Percentiles rank a stretch among this genome's conserved stretches.
These are phyloP conservation scores for Phallusia fumigata DNA, from an alignment of 23 tunicate genomes.

Conservation along the genomic window DNA sequence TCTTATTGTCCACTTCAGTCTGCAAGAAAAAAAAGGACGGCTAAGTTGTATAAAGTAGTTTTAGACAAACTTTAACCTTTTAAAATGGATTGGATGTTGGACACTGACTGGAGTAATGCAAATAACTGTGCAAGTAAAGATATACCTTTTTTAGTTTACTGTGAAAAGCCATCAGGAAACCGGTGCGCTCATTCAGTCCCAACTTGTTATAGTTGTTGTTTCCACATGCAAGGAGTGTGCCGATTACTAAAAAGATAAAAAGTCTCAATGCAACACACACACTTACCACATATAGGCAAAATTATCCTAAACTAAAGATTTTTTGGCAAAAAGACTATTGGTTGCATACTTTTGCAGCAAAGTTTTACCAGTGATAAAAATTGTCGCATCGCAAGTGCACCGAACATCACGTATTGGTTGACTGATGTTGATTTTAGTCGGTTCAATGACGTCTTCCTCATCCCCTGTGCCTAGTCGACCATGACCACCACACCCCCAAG, in stretches of 20 bases:
- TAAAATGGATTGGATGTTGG: background rate
- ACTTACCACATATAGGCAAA: background rate
- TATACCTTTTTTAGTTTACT: conserved; percentile 66
- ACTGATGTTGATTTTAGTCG: conserved; percentile 45
- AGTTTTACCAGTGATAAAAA: conserved; percentile 80
- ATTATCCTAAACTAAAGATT: background rate
- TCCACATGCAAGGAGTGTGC: conserved; percentile 92
- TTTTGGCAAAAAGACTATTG: no score
- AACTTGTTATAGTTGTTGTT: conserved; percentile 85
- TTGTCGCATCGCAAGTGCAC: conserved; percentile 70
- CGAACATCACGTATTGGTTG: conserved; percentile 72
- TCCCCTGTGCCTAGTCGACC: conserved; percentile 72
- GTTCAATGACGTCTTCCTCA: conserved; percentile 48
- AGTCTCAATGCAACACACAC: background rate
- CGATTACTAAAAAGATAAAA: conserved; percentile 39
- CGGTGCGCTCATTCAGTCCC: conserved; percentile 87
- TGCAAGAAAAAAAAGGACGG: conserved; percentile 12
- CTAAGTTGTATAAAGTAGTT: no score
- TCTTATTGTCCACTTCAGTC: conserved; percentile 79
- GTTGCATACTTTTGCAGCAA: no score
- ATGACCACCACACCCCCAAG: conserved; percentile 92
- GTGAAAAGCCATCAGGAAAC: conserved; percentile 67
- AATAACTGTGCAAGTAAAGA: background rate
- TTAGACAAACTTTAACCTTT: no score
- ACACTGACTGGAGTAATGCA: no score